Evolutionary conservation across 1,140 invertebrate genomes (phyloP).

Genomic region (Riptortus pedestris): DNA sequence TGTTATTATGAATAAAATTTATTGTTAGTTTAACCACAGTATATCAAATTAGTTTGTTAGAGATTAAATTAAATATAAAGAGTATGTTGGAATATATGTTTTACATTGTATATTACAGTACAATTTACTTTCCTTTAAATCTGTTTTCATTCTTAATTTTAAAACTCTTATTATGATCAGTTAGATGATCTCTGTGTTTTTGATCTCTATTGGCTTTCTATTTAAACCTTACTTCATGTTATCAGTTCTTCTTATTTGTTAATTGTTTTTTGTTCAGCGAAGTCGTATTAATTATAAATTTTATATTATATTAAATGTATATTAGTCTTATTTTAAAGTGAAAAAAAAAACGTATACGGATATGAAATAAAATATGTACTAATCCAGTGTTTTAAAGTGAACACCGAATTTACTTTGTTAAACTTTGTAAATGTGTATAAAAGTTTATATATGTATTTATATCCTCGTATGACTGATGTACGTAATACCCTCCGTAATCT

Average conservation of each 20-base stretch:
- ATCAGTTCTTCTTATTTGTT: no score
- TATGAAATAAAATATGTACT: not conserved
- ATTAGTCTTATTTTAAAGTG: not conserved
- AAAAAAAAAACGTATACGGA: no score
- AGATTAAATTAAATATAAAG: no score
- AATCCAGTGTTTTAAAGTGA: not conserved
- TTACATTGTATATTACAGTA: not conserved
- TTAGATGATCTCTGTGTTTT: no score
- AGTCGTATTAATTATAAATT: not conserved
- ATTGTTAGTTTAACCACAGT: no score
- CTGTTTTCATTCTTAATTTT: no score
- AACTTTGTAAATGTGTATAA: slow-evolving; percentile 6
- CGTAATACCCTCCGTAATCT: not conserved
- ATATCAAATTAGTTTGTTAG: no score
- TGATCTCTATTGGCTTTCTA: no score
- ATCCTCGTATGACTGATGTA: slow-evolving; percentile 6
- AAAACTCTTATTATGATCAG: no score
- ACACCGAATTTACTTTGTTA: slow-evolving; percentile 8
- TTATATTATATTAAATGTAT: not conserved
- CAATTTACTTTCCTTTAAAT: not conserved
- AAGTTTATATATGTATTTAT: not conserved
- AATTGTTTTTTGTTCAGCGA: no score
- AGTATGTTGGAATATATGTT: not conserved
- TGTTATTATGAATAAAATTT: no score
- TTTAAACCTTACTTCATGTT: no score